phyloP scores from a whole-genome alignment of 1,140 invertebrate species.

The Drosophila dunni region DNA sequence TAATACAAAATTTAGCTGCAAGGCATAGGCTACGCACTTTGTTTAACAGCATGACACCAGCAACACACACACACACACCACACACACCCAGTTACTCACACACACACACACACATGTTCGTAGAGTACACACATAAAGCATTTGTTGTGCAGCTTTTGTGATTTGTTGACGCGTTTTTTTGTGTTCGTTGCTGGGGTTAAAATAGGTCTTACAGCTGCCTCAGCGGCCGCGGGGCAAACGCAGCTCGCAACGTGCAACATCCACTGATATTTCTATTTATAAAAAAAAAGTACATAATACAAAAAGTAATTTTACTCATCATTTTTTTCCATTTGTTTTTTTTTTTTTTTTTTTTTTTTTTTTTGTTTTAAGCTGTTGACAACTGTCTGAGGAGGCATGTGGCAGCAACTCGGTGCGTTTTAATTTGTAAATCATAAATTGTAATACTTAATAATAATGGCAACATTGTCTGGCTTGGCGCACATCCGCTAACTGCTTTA shows the following conservation, averaged over 20 bases:
- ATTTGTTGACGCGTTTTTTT: constrained; percentile 66
- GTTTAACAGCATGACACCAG: constrained; percentile 75
- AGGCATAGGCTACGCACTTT: constrained; percentile 79
- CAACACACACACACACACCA: constrained; percentile 28
- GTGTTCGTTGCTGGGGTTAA: constrained; percentile 67
- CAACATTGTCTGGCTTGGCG: constrained; percentile 71
- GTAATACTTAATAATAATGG: constrained; percentile 37
- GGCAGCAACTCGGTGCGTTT: constrained; percentile 31
- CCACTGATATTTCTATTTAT: constrained; percentile 43
- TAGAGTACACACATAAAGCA: constrained; percentile 28
- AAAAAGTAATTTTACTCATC: constrained; percentile 75
- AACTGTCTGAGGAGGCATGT: constrained; percentile 60
- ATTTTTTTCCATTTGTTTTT: constrained; percentile 15
- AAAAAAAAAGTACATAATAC: constrained; percentile 40
- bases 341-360: constrained; percentile 25
- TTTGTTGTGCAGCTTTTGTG: constrained; percentile 74
- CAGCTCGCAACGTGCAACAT: constrained; percentile 19
- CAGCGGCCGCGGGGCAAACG: constrained; percentile 44
- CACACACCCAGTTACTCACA: constrained; percentile 15
- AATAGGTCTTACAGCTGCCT: constrained; percentile 69
- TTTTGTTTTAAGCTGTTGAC: constrained; percentile 68
- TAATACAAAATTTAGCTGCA: constrained; percentile 70
- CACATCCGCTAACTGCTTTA: constrained; percentile 76
- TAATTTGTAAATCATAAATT: constrained; percentile 76
- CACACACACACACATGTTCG: constrained; percentile 22